These are phyloP conservation scores for Eufriesea mexicana DNA, from an alignment of 1,140 invertebrate genomes.

Conservation along the genomic window DNA sequence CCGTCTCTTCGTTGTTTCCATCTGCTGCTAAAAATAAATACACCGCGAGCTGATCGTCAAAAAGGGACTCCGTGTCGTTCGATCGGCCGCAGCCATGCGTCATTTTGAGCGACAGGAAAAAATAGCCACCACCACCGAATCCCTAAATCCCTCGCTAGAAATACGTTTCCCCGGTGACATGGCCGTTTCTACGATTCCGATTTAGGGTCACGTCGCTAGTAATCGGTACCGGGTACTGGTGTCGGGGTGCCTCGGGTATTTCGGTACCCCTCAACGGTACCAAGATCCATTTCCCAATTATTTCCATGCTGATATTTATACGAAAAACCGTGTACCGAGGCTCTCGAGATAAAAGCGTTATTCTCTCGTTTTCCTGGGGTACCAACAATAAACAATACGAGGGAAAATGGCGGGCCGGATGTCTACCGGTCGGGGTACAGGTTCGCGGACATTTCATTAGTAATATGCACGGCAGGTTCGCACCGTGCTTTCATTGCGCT, in stretches of 20 bases:
- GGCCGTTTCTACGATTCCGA: not conserved
- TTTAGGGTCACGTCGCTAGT: too few relatives aligned
- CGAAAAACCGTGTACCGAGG: too few relatives aligned
- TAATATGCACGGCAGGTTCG: not conserved
- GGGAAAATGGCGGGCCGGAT: not conserved
- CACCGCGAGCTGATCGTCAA: not conserved
- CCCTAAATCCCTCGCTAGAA: not conserved
- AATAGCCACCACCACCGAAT: not conserved
- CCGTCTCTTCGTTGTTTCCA: constrained; percentile 11
- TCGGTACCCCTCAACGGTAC: too few relatives aligned
- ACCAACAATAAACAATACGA: not conserved
- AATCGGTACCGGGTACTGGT: too few relatives aligned
- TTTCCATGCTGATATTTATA: not conserved
- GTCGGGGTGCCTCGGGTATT: too few relatives aligned
- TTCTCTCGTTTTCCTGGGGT: not conserved
- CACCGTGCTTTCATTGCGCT: not conserved
- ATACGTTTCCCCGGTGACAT: not conserved
- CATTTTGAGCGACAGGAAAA: not conserved
- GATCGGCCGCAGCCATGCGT: not conserved
- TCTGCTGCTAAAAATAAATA: constrained; percentile 51
- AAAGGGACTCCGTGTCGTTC: not conserved
- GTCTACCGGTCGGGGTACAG: not conserved
- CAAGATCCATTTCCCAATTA: not conserved
- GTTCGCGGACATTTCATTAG: not conserved
- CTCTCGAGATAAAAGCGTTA: not conserved